These are phyloP conservation scores for Salvator merianae DNA, from an alignment of 2,113 vertebrate genomes.

Conservation along the genomic window DNA sequence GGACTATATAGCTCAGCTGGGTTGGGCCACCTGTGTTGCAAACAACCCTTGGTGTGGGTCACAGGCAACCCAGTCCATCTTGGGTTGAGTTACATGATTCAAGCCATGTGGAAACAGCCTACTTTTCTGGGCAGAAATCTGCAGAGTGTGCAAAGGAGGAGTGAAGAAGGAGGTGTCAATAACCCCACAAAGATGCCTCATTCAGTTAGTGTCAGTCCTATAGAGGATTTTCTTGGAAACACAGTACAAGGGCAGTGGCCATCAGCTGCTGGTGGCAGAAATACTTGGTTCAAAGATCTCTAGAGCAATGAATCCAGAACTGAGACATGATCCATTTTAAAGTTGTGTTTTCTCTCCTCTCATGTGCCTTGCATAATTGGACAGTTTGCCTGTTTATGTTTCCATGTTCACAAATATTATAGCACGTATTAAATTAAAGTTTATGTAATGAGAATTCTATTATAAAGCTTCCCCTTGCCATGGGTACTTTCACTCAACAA, in stretches of 20 bases:
- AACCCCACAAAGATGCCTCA: not conserved
- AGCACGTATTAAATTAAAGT: conserved; percentile 12
- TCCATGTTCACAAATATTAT: not conserved
- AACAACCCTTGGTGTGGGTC: too few species aligned
- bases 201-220: too few species aligned
- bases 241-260: not conserved
- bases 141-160: too few species aligned
- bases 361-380: not conserved
- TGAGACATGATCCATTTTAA: not conserved
- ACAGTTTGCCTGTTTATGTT: not conserved
- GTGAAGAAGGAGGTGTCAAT: not conserved
- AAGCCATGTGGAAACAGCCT: too few species aligned
- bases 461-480: not conserved
- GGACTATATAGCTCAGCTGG: too few species aligned
- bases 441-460: conserved; percentile 5
- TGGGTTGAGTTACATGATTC: too few species aligned
- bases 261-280: not conserved
- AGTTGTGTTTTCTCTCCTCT: not conserved
- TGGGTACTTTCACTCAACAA: conserved; percentile 3
- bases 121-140: too few species aligned
- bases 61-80: not conserved
- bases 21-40: too few species aligned
- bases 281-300: not conserved
- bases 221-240: not conserved
- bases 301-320: not conserved